Evolutionary conservation across 2,113 vertebrate species (phyloP), one percentile per base, ranked within the genome.

Genomic region (Xerus inauris): DNA sequence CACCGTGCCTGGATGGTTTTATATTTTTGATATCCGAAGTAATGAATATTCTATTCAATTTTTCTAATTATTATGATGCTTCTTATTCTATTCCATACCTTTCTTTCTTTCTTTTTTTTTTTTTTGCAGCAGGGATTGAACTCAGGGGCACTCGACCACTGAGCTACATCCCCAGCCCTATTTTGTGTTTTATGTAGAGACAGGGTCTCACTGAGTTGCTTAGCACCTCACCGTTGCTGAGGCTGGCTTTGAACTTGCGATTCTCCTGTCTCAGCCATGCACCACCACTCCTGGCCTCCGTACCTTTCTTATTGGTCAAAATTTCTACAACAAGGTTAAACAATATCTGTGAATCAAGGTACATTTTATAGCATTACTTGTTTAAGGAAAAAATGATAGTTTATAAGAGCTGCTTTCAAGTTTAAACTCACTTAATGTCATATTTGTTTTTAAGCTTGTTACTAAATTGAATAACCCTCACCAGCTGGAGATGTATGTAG

Each of bases 21-120:
- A 81, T 35, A 54, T 80, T 91, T 93, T 91, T 91, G 47, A 75
- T 49, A 91, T 45, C 5, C 65, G 92, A 71, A 83, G 5, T 92
- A 77, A 72, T 54, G 17, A 84, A 47, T 35, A 90, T 83, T 54
- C 5, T 90, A 71, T 77, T 6, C 30, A 88, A 88, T 85, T 13
- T 80, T 88, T 79, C 64, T 71, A 81, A 86, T n/a, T 40, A 79
- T 80, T 95, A 49, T 84, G 20, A 49, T 84, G 20, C 17, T 93
- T 81, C 49, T 71, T 73, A 38, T 64, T 91, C 87, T 93, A 42
- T 45, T 30, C 6, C 65, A 62, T 73, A 71, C 54, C 19, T 91
- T 82, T 42, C 40, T 67, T 83, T n/a, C n/a, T n/a, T n/a, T n/a
- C n/a, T n/a, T n/a, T n/a, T n/a, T n/a, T n/a, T n/a, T n/a, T n/a